Evolutionary conservation across 2,113 vertebrate species (phyloP).

Genomic region (Pitta sordida): DNA sequence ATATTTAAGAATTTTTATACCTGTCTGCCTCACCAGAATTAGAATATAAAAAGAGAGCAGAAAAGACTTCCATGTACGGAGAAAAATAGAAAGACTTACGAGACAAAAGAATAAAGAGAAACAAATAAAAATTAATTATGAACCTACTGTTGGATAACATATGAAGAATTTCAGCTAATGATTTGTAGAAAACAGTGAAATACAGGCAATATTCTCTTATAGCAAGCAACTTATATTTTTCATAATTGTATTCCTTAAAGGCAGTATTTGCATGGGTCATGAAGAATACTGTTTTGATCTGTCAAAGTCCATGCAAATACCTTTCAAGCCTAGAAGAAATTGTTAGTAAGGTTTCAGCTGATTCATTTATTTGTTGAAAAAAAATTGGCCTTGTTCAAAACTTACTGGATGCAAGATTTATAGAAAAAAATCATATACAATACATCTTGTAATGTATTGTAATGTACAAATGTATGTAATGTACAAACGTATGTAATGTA

Average conservation of each 20-base stretch:
- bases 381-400: neutral
- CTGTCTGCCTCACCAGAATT: neutral
- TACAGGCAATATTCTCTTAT: neutral
- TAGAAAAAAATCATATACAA: neutral
- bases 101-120: neutral
- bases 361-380: neutral
- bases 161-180: neutral
- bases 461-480: no score
- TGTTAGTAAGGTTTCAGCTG: neutral
- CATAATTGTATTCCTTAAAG: neutral
- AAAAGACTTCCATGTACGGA: neutral
- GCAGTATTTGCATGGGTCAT: neutral
- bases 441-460: neutral
- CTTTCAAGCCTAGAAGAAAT: neutral
- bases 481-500: no score
- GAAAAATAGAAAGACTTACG: neutral
- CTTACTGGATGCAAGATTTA: neutral
- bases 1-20: neutral
- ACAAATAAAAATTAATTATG: neutral
- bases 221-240: neutral
- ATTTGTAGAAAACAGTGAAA: neutral
- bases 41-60: neutral
- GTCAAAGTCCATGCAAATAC: neutral
- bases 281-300: neutral
- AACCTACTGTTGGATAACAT: neutral